Evolutionary conservation across 2,888 invertebrate species (phyloP), one percentile per base, ranked within the genome.

Genomic region (Melanostoma mellinum): DNA sequence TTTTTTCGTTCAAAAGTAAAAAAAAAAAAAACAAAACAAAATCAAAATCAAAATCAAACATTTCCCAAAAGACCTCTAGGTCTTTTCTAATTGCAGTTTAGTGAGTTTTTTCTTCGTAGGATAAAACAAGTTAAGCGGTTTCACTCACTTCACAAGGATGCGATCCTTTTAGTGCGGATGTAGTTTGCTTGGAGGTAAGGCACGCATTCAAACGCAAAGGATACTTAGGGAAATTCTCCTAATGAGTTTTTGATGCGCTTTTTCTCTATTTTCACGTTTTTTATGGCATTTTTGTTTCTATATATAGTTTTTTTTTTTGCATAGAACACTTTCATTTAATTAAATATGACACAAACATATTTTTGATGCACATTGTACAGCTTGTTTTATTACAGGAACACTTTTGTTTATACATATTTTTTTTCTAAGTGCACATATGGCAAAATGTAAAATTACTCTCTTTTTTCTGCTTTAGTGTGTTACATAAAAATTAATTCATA

Each of bases 101-200:
- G 79, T 84, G 69, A 74, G 79, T 79, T 79, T 75, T 69, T 71
- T 75, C 79, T 71, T 65, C 79, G 50, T 84, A 84, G 84, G 79
- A 79, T 71, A 67, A 71, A 42, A 58, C 74, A 79, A 71, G 69
- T 84, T 67, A 84, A 84, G 79, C 84, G 53, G 79, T 79, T 81
- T 75, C 79, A 75, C 46, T 75, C 79, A 75, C 46, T 63, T 50
- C 79, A 79, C 79, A 84, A 67, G 58, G 79, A 84, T 75, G 84
- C 84, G 67, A 79, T 84, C 69, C 74, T 71, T 79, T 67, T 84
- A 84, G 65, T 71, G 71, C 71, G 84, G 79, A 75, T 84, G 65
- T 84, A 84, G 84, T 79, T 79, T 74, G 84, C 84, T 84, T 84
- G 48, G 74, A 84, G 84, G 84, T 84, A 84, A 84, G 84, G 84